These are phyloP conservation scores for Galleria mellonella DNA, from an alignment of 1,140 invertebrate genomes.

Conservation along the genomic window DNA sequence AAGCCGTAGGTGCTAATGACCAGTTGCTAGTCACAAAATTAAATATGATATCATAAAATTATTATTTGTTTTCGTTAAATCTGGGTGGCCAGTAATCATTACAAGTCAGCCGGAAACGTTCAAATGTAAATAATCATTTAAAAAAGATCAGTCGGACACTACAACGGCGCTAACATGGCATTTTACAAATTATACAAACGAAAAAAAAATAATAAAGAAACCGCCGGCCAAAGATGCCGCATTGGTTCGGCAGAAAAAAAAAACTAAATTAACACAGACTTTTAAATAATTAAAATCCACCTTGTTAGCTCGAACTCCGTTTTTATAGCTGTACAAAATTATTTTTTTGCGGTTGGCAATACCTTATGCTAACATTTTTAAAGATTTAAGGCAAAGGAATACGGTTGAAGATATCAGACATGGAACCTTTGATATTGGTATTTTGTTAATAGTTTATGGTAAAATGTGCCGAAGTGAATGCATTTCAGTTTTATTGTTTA, in stretches of 20 bases:
- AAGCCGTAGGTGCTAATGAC: no score
- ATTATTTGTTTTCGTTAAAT: neutral
- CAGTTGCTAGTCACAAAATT: no score
- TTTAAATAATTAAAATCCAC: slow-evolving; percentile 59
- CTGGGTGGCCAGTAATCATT: slow-evolving; percentile 20
- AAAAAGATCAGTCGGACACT: slow-evolving; percentile 32
- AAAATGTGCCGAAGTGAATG: slow-evolving; percentile 30
- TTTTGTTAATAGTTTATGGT: slow-evolving; percentile 18
- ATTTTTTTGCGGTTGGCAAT: slow-evolving; percentile 7
- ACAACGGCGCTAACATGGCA: slow-evolving; percentile 50
- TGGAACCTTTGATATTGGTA: slow-evolving; percentile 3
- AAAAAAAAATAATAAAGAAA: slow-evolving; percentile 33
- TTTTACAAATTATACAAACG: slow-evolving; percentile 57
- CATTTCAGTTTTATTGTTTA: slow-evolving; percentile 35
- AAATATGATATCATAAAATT: no score
- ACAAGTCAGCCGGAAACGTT: slow-evolving; percentile 34
- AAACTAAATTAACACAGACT: slow-evolving; percentile 53
- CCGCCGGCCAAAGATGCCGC: slow-evolving; percentile 33
- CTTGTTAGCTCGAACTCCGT: slow-evolving; percentile 41
- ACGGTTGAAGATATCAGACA: neutral
- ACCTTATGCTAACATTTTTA: slow-evolving; percentile 2
- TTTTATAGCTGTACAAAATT: slow-evolving; percentile 25
- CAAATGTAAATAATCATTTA: slow-evolving; percentile 50
- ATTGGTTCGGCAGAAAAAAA: slow-evolving; percentile 24
- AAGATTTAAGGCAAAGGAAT: slow-evolving; percentile 5